Evolutionary conservation across 2,797 vertebrate species (phyloP), one percentile per base, ranked within the genome.

Genomic region (Decapterus maruadsi): DNA sequence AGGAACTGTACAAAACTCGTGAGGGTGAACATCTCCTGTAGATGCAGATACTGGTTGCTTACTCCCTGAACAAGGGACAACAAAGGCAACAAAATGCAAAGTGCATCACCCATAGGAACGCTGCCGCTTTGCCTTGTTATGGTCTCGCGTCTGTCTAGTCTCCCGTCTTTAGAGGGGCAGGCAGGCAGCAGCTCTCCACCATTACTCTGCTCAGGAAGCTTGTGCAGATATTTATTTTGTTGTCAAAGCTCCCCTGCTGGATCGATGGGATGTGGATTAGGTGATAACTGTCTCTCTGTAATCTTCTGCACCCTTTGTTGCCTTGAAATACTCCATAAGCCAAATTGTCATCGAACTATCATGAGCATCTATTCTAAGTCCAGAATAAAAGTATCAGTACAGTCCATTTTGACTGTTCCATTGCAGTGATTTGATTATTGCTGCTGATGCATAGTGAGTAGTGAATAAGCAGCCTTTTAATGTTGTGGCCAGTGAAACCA

Each of bases 81-180:
- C 83, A 71, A 40, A 78, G 77, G 82, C 81, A 85, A 87, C 66
- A 65, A 68, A 78, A 71, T 86, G 89, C 88, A 90, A 91, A 93
- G 67, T 77, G 61, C 88, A 80, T 68, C 83, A 56, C 31, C 86
- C 74, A 6, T 2, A 66, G 88, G 85, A 92, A 78, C 57, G 78
- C 83, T 69, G 72, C 67, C 81, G 78, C 77, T 80, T 82, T 61
- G 61, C 57, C 78, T 77, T 80, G 78, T 87, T 91, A 77, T 87
- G 68, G 75, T 73, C 51, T 87, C 67, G 26, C 4, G 36, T 61
- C 42, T 76, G 75, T 75, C 85, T 60, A n/a, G 74, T 74, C 42
- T 77, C 69, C 14, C 17, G 26, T 68, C 68, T 34, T 34, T 59
- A 8, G 46, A 60, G 54, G 26, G 70, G 17, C 46, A 19, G 0